Conservation (phyloP, 2,797 vertebrate genomes). For the Scolopax rusticola region DNA sequence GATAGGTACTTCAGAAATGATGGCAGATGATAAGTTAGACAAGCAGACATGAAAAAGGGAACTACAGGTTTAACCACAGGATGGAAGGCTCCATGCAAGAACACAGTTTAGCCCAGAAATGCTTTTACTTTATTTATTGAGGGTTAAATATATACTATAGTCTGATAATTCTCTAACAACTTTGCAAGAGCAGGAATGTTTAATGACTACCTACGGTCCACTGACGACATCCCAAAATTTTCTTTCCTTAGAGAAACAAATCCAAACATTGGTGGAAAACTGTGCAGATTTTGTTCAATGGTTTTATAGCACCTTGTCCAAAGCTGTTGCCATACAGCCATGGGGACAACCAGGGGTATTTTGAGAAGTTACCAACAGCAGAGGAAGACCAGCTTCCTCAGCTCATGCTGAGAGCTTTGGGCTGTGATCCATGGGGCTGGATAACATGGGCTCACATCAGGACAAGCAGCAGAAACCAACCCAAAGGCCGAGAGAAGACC, state of each 20-base stretch:
- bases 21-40: conserved; percentile 8
- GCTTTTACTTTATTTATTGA: not conserved
- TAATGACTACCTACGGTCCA: not conserved
- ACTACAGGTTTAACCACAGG: not conserved
- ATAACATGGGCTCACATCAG: not conserved
- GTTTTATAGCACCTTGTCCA: not conserved
- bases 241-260: not conserved
- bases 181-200: not conserved
- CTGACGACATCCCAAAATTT: not conserved
- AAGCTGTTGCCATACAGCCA: not conserved
- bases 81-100: not conserved
- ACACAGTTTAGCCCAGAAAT: not conserved
- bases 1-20: not conserved
- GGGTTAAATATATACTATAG: not conserved
- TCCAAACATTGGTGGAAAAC: not conserved
- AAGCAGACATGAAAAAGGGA: conserved; percentile 39
- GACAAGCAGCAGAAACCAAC: not conserved
- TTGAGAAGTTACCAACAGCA: not conserved
- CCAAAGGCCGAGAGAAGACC: not conserved
- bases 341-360: rapidly evolving
- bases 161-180: not conserved
- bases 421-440: not conserved
- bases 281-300: not conserved
- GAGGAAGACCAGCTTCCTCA: not conserved
- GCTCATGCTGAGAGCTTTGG: not conserved